Conservation (phyloP, 2,797 vertebrate species). For the Sparus aurata region DNA sequence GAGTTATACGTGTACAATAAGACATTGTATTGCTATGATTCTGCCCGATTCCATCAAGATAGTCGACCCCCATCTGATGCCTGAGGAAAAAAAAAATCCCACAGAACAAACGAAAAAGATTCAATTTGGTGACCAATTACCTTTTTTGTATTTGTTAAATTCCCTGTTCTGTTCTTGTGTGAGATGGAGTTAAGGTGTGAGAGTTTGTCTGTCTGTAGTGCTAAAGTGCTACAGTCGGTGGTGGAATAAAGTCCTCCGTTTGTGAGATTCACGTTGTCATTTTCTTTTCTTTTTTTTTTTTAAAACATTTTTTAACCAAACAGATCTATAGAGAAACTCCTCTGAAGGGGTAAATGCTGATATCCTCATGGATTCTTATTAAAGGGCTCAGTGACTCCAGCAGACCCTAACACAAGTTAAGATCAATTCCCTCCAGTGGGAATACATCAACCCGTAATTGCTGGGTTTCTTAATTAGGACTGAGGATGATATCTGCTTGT, state of each 20-base stretch:
- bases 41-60: conserved; percentile 53
- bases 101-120: conserved; percentile 57
- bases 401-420: too few relatives aligned
- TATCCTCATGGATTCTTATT: background rate
- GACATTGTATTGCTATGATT: conserved; percentile 32
- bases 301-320: background rate
- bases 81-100: conserved; percentile 53
- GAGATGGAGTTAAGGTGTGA: conserved; percentile 67
- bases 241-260: conserved; percentile 87
- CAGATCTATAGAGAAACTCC: background rate
- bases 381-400: too few relatives aligned
- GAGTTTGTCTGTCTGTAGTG: conserved; percentile 68
- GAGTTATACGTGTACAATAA: conserved; percentile 52
- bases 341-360: background rate
- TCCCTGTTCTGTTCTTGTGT: conserved; percentile 81
- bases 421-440: background rate
- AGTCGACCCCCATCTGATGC: conserved; percentile 35
- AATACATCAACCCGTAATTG: background rate
- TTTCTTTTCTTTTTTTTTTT: background rate
- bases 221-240: conserved; percentile 61
- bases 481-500: accelerated
- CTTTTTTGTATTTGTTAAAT: conserved; percentile 78
- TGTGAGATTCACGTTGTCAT: conserved; percentile 76
- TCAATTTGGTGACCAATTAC: conserved; percentile 78
- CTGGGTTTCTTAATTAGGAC: background rate